Conservation (phyloP, 2,888 invertebrate genomes). For the Dioctria linearis region DNA sequence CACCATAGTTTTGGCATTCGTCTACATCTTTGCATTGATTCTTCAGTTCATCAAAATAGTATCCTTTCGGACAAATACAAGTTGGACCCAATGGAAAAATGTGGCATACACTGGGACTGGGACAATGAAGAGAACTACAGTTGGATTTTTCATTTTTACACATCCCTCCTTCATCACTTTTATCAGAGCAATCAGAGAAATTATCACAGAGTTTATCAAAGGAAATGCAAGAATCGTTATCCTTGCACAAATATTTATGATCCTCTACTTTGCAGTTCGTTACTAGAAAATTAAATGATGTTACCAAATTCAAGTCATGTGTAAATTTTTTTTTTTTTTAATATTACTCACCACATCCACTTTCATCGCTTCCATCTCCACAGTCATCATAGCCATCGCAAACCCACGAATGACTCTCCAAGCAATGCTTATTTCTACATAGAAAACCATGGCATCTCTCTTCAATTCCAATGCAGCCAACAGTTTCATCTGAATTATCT, state of each 20-base stretch:
- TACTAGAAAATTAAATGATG: constrained; percentile 57
- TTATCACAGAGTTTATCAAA: constrained; percentile 74
- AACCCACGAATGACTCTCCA: constrained; percentile 71
- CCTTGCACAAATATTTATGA: constrained; percentile 73
- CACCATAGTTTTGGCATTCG: constrained; percentile 77
- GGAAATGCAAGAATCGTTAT: constrained; percentile 74
- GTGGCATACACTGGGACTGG: constrained; percentile 69
- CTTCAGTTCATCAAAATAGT: constrained; percentile 60
- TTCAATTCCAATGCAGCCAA: constrained; percentile 68
- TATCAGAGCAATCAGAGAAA: constrained; percentile 74
- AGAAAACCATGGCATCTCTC: constrained; percentile 76
- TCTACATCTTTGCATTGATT: constrained; percentile 73
- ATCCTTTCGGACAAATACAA: constrained; percentile 75
- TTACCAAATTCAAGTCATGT: neutral
- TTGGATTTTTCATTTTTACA: constrained; percentile 65
- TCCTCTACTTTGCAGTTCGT: constrained; percentile 72
- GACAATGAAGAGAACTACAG: constrained; percentile 64
- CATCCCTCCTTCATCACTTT: constrained; percentile 75
- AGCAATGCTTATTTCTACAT: constrained; percentile 75
- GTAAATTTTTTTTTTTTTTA: constrained; percentile 40
- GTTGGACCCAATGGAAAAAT: constrained; percentile 72
- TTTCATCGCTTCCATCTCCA: constrained; percentile 74
- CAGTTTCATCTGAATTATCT: constrained; percentile 80
- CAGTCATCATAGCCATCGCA: constrained; percentile 76
- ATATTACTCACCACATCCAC: constrained; percentile 72